These are phyloP conservation scores for Herminia tarsipennalis DNA, from an alignment of 2,888 invertebrate species.

Conservation along the genomic window DNA sequence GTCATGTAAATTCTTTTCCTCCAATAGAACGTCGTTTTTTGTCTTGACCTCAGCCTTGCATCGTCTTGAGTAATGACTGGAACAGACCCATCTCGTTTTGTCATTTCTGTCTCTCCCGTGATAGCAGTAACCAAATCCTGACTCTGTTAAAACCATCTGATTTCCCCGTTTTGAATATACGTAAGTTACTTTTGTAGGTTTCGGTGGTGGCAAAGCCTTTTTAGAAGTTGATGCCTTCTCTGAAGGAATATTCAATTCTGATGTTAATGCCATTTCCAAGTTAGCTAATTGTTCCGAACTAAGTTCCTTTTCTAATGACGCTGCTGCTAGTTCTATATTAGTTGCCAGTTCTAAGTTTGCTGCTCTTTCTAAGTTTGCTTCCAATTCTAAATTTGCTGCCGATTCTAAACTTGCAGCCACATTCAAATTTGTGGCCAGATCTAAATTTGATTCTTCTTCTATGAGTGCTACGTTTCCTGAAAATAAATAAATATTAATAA, in stretches of 20 bases:
- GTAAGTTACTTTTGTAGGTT: background rate
- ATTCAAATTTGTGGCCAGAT: background rate
- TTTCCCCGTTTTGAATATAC: conserved; percentile 2
- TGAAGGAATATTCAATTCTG: background rate
- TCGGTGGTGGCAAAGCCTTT: background rate
- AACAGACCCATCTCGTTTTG: conserved; percentile 7
- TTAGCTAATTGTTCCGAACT: no score
- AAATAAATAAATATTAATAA: no score
- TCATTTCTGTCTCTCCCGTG: background rate
- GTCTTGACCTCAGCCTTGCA: conserved; percentile 7
- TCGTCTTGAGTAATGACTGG: conserved; percentile 2
- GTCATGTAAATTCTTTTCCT: background rate
- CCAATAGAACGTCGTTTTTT: background rate
- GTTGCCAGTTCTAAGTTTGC: background rate
- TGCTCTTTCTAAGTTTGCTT: background rate
- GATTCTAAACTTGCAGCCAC: background rate
- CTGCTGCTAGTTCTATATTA: no score
- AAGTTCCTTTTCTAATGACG: no score
- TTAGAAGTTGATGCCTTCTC: background rate
- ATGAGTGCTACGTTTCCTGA: no score
- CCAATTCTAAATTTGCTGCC: no score
- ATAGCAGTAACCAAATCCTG: conserved; percentile 2
- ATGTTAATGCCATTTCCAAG: no score
- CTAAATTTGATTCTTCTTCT: background rate
- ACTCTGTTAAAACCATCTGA: background rate